Base-by-base conservation (phyloP, 2,888 invertebrate species). In the Nemapogon koenigi region DNA sequence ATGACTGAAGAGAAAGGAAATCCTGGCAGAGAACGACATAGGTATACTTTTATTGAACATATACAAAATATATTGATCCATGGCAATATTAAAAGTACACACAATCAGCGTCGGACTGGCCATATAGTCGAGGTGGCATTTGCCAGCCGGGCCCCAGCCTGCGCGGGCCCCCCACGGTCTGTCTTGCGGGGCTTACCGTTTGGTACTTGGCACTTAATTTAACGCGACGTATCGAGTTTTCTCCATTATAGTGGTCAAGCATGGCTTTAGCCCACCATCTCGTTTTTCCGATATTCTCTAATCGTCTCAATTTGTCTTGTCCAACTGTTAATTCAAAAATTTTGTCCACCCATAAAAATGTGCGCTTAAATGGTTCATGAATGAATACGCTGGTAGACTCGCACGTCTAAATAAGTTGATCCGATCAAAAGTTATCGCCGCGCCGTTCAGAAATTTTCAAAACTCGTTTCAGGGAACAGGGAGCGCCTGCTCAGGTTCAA, bases 391-490 rank as follows among this genome's bases (percentile, higher is more conserved):
- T n/a, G n/a, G n/a, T n/a, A n/a, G n/a, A n/a, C 22, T 22, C 6
- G 18, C 10, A 33, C 33, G 33, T 33, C 33, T 33, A 33, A 33
- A 33, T 33, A 33, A 33, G 33, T 18, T 33, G 33, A 17, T 33
- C 18, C 10, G 33, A 31, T 31, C 31, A 31, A 15, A 31, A 31
- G 31, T 31, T 31, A 31, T 31, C 31, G 31, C 31, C n/a, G n/a
- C n/a, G n/a, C n/a, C 31, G 33, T 33, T 33, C 19, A 33, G 33
- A 33, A 33, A 33, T 33, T 33, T 33, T 18, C 33, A 33, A 33
- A 33, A 18, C 18, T 33, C 11, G 33, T 33, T 33, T 28, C 13
- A 28, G 28, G 28, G 28, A 28, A 8, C 4, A 17, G n/a, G n/a
- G n/a, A n/a, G n/a, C n/a, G n/a, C n/a, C 18, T 33, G 33, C 17